Evolutionary conservation across 2,888 invertebrate genomes (phyloP).

Genomic region (Pasiphila rectangulata): DNA sequence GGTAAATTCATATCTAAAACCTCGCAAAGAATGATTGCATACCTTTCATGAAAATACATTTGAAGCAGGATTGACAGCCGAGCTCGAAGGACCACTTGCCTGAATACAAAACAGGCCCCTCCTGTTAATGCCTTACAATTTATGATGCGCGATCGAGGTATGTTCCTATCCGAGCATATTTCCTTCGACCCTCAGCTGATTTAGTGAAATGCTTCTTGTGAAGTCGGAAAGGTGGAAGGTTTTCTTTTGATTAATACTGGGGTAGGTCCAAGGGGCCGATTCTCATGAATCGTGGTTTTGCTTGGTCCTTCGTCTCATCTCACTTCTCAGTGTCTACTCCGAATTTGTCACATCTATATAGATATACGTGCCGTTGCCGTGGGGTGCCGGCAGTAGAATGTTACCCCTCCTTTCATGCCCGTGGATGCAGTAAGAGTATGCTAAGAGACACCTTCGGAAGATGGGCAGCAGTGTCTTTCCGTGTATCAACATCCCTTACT

Average conservation of each 20-base stretch:
- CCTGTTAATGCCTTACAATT: slow-evolving; percentile 28
- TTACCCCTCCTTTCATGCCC: too few relatives aligned
- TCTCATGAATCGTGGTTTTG: too few relatives aligned
- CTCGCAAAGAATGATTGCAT: slow-evolving; percentile 7
- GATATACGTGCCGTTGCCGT: too few relatives aligned
- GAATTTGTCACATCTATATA: too few relatives aligned
- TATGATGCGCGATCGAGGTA: slow-evolving; percentile 25
- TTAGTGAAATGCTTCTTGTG: slow-evolving; percentile 23
- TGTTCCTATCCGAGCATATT: slow-evolving; percentile 15
- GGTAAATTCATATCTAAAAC: neutral
- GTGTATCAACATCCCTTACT: too few relatives aligned
- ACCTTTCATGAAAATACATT: slow-evolving; percentile 26
- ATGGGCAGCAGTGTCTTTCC: too few relatives aligned
- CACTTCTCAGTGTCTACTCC: too few relatives aligned
- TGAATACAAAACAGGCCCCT: slow-evolving; percentile 26
- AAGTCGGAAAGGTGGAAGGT: slow-evolving; percentile 25
- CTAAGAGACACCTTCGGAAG: too few relatives aligned
- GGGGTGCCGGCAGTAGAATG: too few relatives aligned
- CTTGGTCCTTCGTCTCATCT: too few relatives aligned
- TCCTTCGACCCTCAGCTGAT: slow-evolving; percentile 24
- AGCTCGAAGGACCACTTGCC: slow-evolving; percentile 15
- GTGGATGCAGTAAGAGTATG: too few relatives aligned
- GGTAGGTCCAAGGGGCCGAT: too few relatives aligned
- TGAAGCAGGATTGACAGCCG: slow-evolving; percentile 16
- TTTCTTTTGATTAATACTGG: slow-evolving; percentile 26